phyloP scores from a whole-genome alignment of 92 coral and sea anemone species.

The Galaxea fascicularis region DNA sequence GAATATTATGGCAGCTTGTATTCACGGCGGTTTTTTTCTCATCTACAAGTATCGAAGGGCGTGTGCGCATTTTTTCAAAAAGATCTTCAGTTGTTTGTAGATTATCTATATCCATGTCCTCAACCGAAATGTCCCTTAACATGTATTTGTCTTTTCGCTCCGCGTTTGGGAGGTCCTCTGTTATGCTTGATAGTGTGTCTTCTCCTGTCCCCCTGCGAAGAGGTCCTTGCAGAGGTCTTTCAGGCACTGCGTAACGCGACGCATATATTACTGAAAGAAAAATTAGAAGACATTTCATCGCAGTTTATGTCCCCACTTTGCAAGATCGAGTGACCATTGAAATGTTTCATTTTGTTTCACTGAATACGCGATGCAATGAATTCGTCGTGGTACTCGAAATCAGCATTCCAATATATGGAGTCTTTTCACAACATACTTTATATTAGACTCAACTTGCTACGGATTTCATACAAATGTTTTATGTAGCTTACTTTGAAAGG shows the following conservation, averaged over 20 bases:
- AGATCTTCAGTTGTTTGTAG: not conserved
- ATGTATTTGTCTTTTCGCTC: slow-evolving; percentile 16
- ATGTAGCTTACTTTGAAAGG: too few species aligned
- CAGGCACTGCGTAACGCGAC: slow-evolving; percentile 30
- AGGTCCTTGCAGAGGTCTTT: not conserved
- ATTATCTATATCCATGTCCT: slow-evolving; percentile 30
- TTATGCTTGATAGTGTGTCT: not conserved
- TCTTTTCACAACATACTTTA: too few species aligned
- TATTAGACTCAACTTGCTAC: too few species aligned
- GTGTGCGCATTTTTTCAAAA: slow-evolving; percentile 12
- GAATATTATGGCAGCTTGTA: not conserved
- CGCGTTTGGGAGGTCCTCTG: not conserved
- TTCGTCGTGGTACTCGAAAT: too few species aligned
- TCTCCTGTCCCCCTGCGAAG: not conserved
- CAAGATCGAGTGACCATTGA: too few species aligned
- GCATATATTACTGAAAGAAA: slow-evolving; percentile 8
- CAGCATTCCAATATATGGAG: too few species aligned
- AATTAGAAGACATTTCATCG: not conserved
- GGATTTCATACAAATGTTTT: too few species aligned
- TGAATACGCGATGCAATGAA: too few species aligned
- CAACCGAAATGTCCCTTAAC: slow-evolving; percentile 21
- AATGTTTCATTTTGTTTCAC: too few species aligned
- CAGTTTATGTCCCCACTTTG: not conserved
- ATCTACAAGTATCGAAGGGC: not conserved
- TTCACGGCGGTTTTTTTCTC: not conserved